Evolutionary conservation across 2,113 vertebrate genomes (phyloP), one percentile per base, ranked within the genome.

Genomic region (Pterocles burchelli): DNA sequence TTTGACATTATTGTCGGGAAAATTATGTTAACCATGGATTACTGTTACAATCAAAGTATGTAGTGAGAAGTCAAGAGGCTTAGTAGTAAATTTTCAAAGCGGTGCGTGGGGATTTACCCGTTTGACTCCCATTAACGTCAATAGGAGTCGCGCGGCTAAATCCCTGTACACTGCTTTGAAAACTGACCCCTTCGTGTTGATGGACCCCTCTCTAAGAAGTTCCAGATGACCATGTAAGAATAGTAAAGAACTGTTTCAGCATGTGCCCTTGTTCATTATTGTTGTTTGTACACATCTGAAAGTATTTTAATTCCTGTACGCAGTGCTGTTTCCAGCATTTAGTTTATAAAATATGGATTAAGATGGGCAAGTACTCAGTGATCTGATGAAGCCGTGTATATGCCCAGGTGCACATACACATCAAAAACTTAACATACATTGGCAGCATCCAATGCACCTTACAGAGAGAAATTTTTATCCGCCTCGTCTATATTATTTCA

Each of bases 1-100:
- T 97, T 97, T 97, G 97, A 97, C 97, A 97, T 97, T 97, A 97
- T 97, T 97, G 97, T 97, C 94, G 95, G 96, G 97, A 97, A 97
- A 97, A 97, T 97, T 97, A 97, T 97, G 97, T 97, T 97, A 97
- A 97, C 97, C 96, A 94, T 97, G 97, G 97, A 97, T 97, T 97
- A 97, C 96, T 96, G 97, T 97, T 97, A 97, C 97, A 97, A 97
- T 97, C 97, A 97, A 97, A 97, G 97, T 96, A 94, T 97, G 97
- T 95, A 97, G 97, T 97, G 96, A 97, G 96, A 98, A 97, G 97
- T 95, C 93, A 93, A 93, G 92, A 96, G 87, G 88, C 95, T 95
- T 96, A 98, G 94, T 94, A 96, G 97, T 96, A 95, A 97, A 97
- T 95, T 95, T 95, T 97, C 97, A 95, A 97, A 97, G 97, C 94